phyloP scores from a whole-genome alignment of 1,140 invertebrate genomes.

The Antheraea pernyi region DNA sequence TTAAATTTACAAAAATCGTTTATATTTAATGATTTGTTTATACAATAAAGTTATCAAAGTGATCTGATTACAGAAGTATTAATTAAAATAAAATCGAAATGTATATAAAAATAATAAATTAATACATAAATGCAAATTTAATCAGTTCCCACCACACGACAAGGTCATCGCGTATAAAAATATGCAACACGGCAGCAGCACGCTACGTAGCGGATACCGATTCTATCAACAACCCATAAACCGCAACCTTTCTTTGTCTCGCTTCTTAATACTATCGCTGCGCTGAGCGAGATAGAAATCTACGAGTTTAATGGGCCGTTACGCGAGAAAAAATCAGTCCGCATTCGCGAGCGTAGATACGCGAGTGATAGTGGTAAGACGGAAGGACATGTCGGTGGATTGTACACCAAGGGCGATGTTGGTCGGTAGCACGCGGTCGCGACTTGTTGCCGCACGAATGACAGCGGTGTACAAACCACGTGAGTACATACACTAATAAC shows the following conservation, averaged over 20 bases:
- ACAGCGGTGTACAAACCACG: slow-evolving; percentile 10
- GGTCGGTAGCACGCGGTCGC: slow-evolving; percentile 25
- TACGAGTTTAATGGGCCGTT: slow-evolving; percentile 79
- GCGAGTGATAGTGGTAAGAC: slow-evolving; percentile 74
- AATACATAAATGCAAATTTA: not conserved
- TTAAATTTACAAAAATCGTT: too few species aligned
- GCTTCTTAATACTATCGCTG: slow-evolving; percentile 57
- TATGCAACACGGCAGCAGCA: slow-evolving; percentile 78
- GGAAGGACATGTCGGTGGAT: slow-evolving; percentile 55
- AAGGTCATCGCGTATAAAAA: slow-evolving; percentile 67
- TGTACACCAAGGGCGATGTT: slow-evolving; percentile 25
- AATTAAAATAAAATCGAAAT: not conserved
- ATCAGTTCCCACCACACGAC: slow-evolving; percentile 36
- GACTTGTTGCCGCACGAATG: slow-evolving; percentile 46
- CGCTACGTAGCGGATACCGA: slow-evolving; percentile 77
- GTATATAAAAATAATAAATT: not conserved
- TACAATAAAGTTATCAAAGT: too few species aligned
- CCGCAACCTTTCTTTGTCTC: slow-evolving; percentile 78
- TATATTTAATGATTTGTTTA: too few species aligned
- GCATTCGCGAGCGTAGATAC: slow-evolving; percentile 77
- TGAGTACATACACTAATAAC: not conserved
- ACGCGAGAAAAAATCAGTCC: slow-evolving; percentile 77
- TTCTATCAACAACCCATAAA: slow-evolving; percentile 80
- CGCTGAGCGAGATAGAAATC: slow-evolving; percentile 72
- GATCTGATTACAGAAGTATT: too few species aligned